phyloP scores from a whole-genome alignment of 2,797 vertebrate genomes.

The Microctenopoma steveboyesi region DNA sequence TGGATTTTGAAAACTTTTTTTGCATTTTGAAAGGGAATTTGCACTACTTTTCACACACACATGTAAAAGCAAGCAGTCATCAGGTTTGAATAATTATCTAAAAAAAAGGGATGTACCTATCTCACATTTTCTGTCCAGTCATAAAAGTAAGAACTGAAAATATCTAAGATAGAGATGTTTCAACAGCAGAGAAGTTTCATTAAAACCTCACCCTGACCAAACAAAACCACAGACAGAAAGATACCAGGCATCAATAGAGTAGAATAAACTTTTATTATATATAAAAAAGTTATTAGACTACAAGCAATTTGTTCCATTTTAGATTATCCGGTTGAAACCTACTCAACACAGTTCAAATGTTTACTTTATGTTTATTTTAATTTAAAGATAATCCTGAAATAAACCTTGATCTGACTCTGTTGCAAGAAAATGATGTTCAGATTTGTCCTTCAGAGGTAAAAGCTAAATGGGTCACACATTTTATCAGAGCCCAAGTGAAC shows the following conservation, averaged over 20 bases:
- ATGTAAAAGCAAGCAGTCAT: background rate
- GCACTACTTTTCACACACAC: constrained; percentile 1
- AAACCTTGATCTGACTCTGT: background rate
- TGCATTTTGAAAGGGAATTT: constrained; percentile 4
- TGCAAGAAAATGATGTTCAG: background rate
- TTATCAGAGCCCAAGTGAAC: constrained; percentile 11
- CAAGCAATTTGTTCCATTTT: background rate
- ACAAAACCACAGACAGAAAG: constrained; percentile 24
- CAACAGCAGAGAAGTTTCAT: constrained; percentile 2
- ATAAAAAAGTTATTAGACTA: no score
- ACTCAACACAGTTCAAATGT: background rate
- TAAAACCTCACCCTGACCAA: constrained; percentile 12
- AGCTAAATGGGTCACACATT: constrained; percentile 8
- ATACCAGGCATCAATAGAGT: background rate
- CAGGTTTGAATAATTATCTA: background rate
- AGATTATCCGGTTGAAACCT: background rate
- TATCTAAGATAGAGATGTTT: background rate
- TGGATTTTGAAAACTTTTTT: constrained; percentile 10
- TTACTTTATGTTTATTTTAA: background rate
- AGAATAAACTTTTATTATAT: no score
- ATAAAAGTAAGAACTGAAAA: background rate
- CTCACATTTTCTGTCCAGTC: background rate
- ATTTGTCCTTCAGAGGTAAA: constrained; percentile 22
- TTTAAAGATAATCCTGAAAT: background rate
- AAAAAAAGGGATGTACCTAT: no score